These are phyloP conservation scores for Matsumurasca onukii DNA, from an alignment of 1,140 invertebrate genomes.

Conservation along the genomic window DNA sequence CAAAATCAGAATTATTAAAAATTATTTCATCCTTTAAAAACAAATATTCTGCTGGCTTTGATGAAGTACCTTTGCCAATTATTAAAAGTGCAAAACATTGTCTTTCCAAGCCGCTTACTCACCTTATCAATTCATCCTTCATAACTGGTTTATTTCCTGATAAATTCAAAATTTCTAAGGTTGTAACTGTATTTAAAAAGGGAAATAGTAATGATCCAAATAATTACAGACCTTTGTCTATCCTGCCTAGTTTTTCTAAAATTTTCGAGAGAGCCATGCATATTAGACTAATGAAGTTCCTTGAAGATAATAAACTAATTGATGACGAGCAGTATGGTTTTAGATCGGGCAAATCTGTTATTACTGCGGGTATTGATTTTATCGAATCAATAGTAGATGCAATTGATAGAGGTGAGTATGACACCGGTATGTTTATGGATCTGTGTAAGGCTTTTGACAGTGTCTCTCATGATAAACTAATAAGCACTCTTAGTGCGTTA, in stretches of 20 bases:
- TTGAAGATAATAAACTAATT: conserved; percentile 39
- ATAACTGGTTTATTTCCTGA: no score
- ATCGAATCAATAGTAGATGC: conserved; percentile 33
- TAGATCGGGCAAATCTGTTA: conserved; percentile 38
- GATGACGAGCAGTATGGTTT: conserved; percentile 40
- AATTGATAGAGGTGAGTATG: conserved; percentile 35
- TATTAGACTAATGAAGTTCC: conserved; percentile 36
- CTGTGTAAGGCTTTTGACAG: conserved; percentile 45
- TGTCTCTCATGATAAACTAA: conserved; percentile 40
- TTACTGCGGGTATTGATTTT: conserved; percentile 37
- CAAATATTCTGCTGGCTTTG: no score
- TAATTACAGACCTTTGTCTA: conserved; percentile 41
- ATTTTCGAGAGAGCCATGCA: conserved; percentile 41
- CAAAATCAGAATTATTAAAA: no score
- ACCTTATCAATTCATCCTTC: no score
- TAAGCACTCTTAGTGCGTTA: conserved; percentile 38
- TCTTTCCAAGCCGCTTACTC: no score
- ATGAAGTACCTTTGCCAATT: no score
- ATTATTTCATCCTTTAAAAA: no score
- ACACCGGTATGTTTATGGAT: conserved; percentile 41
- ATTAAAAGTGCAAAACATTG: no score
- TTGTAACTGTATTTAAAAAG: no score
- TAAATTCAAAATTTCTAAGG: no score
- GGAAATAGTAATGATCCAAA: conserved; percentile 30
- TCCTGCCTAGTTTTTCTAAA: conserved; percentile 41